Evolutionary conservation across 2,888 invertebrate genomes (phyloP), one percentile per base, ranked within the genome.

Genomic region (Pterobdella sp.): DNA sequence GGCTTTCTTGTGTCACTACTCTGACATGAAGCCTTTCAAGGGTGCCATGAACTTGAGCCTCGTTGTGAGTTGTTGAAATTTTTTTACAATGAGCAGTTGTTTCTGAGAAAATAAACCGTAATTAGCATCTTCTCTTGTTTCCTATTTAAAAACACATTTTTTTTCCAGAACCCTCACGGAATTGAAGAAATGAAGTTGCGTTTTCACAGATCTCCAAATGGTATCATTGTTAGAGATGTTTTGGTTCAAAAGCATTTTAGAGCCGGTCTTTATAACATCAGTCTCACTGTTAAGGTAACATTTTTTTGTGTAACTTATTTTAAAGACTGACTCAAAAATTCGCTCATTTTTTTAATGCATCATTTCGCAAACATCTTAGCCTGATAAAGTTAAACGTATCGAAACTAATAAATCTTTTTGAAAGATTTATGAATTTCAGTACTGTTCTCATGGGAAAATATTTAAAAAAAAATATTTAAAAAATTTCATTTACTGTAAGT

Each of bases 1-100:
- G 60, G 60, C 60, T 7, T 22, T 22, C 3, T n/a, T 56, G 7
- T 18, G 60, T 22, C 60, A 56, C 60, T 56, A 56, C 60, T 56
- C 60, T 26, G 60, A 56, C n/a, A 56, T 56, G 60, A 56, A n/a
- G n/a, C 60, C 60, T 14, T 56, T 14, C 60, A 56, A 56, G 60
- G 60, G 60, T 22, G n/a, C 60, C 18, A 3, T 56, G 10, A 56
- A 56, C 60, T 26, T 56, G n/a, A 56, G n/a, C 26, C 60, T 56
- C 60, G 3, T 3, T 4, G 60, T 56, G n/a, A 26, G 60, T 22
- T 56, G 49, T 22, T 42, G 49, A 42, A 22, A 42, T 42, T 42
- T 42, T 42, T 42, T 7, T 42, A 22, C 22, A n/a, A n/a, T n/a
- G n/a, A n/a, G n/a, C n/a, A n/a, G n/a, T n/a, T n/a, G n/a, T 42